Evolutionary conservation across 2,797 vertebrate genomes (phyloP), one percentile per base, ranked within the genome.

Genomic region (Hafferia zeledoni): DNA sequence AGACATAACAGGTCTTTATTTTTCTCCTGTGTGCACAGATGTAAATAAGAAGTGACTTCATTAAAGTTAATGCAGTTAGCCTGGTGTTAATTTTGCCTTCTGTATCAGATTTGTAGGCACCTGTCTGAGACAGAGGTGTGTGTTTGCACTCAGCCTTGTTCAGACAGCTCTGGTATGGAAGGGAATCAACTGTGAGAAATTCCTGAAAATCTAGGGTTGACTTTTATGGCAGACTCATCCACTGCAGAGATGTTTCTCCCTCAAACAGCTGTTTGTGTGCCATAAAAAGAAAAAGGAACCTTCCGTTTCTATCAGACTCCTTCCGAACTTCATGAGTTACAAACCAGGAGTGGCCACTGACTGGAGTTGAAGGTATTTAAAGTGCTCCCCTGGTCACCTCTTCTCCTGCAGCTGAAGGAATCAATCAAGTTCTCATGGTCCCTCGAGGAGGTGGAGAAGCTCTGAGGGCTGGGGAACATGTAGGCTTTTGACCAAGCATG

Each of bases 301-400:
- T 93, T 94, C 89, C 95, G 82, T 87, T 94, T 83, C 78, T 83
- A 18, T 52, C 55, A 52, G 56, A 46, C 31, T 87, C 35, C 82
- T 61, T 53, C 78, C 76, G 68, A 92, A 76, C 87, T 91, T 70
- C 59, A 70, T 44, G 77, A 90, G 84, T 83, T 52, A 49, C 70
- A 91, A 90, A 90, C 75, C 50, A 80, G 0, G 2, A 30, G 64
- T 79, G 52, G 57, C 65, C 49, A 64, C 44, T 0, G 1, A 16
- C 69, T 25, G 71, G 60, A 63, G 50, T 2, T 7, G 2, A 59
- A 59, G 49, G 47, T 81, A 83, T 88, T 86, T 79, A 77, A 53
- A 52, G 35, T 52, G 33, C 55, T 89, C 59, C 59, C 53, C 80
- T 2, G 2, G 17, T 74, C 8, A 9, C 49, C 23, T 53, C 30